Base-by-base conservation (phyloP, 2,113 vertebrate genomes). In the Megaptera novaeangliae region DNA sequence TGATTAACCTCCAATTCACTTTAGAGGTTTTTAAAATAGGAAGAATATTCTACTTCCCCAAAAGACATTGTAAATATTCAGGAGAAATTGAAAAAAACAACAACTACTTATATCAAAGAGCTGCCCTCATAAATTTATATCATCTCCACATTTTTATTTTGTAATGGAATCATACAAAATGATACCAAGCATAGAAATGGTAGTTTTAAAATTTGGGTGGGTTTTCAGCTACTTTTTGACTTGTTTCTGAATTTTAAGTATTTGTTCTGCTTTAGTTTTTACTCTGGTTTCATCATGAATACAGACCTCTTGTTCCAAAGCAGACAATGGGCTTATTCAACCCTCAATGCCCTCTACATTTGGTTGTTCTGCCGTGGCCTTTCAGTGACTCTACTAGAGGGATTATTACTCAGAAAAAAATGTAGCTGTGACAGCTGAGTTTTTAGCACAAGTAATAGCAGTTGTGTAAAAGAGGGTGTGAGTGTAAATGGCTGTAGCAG, bases 261-360 rank as follows among this genome's bases (percentile, higher is more conserved):
- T 93, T 61, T 89, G 23, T 88, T 97, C 10, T 95, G 88, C 36
- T 95, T 75, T 94, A 15, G 61, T 92, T 91, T 84, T 88, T 8
- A 41, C 96, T 97, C 88, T 36, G 15, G 81, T 97, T 98, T 91
- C 81, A 2, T 96, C 72, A 27, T 96, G 97, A 96, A 81, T 94
- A 39, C 31, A 75, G 11, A 52, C 94, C 88, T 96, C 55, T 98
- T 96, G 83, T 97, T 93, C 64, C 86, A 39, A 86, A 91, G 39
- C 8, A 39, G 18, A 97, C 93, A 96, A 97, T 98, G 97, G 64
- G 59, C 34, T 78, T 90, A 52, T 96, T 98, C 81, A 98, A 21
- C 41, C 52, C 95, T 95, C 88, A 61, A 17, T 69, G 78, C n/a
- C 21, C 17, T 89, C 87, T n/a, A 0, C 75, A 6, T 61, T 98